Conservation (phyloP, 2,113 vertebrate species). For the Platanista minor region DNA sequence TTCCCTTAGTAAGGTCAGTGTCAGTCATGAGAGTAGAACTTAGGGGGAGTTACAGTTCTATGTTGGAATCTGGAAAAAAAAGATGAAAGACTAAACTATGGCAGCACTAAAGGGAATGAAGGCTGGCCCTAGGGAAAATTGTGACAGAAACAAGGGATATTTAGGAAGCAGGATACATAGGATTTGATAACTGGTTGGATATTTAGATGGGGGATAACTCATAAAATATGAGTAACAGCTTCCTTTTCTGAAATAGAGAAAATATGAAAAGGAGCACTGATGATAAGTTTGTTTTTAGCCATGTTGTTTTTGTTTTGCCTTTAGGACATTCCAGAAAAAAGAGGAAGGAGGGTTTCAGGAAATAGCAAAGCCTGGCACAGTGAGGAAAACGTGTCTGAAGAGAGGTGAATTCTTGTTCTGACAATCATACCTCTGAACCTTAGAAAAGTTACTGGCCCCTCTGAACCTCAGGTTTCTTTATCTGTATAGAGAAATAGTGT, state of each 20-base stretch:
- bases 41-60: background rate
- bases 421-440: background rate
- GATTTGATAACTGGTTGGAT: background rate
- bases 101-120: background rate
- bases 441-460: background rate
- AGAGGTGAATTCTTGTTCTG: background rate
- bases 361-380: background rate
- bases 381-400: background rate
- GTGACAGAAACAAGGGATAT: background rate
- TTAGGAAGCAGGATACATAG: background rate
- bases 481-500: background rate
- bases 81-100: background rate
- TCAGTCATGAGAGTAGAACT: background rate
- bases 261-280: background rate
- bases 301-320: background rate
- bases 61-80: background rate
- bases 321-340: background rate
- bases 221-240: background rate
- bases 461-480: background rate
- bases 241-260: background rate
- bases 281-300: background rate
- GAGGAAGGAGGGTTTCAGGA: fast-evolving
- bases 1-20: background rate
- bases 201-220: background rate
- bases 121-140: background rate